Evolutionary conservation across 2,797 vertebrate species (phyloP).

Genomic region (Molossus alvarezi): DNA sequence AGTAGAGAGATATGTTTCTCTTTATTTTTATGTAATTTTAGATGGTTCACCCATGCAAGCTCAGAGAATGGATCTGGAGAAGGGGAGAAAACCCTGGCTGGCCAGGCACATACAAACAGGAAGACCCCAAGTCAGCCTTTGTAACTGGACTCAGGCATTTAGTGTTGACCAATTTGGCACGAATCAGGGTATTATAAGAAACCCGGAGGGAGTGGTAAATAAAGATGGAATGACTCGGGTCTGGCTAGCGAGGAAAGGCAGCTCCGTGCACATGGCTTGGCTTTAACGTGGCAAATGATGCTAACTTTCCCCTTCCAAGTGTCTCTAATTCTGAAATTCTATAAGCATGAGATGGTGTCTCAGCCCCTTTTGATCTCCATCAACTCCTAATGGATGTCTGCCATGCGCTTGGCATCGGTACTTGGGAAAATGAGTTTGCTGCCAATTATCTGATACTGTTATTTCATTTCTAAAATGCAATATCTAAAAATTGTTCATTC

Average conservation of each 20-base stretch:
- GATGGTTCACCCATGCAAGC: not conserved
- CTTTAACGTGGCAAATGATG: not conserved
- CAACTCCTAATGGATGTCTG: slow-evolving; percentile 48
- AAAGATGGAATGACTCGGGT: not conserved
- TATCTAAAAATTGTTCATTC: slow-evolving; percentile 70
- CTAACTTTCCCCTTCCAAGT: slow-evolving; percentile 42
- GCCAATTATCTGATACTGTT: slow-evolving; percentile 69
- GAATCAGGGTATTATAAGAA: not conserved
- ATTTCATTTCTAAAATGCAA: slow-evolving; percentile 75
- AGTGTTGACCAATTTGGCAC: not conserved
- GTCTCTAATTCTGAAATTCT: slow-evolving; percentile 74
- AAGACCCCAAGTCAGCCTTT: not conserved
- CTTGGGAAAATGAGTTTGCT: slow-evolving; percentile 73
- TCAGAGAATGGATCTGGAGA: not conserved
- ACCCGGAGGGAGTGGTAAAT: not conserved
- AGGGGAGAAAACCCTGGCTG: not conserved
- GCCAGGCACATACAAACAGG: not conserved
- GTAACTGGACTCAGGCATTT: not conserved
- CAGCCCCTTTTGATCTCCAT: slow-evolving; percentile 45
- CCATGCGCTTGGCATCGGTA: slow-evolving; percentile 29
- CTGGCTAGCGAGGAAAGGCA: not conserved
- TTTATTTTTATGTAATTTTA: not conserved
- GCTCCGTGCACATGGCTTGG: not conserved
- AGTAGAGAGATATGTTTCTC: not conserved
- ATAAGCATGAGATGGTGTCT: slow-evolving; percentile 67